These are phyloP conservation scores for Epizoanthus ramosus DNA, from an alignment of 92 coral and sea anemone genomes.

Conservation along the genomic window DNA sequence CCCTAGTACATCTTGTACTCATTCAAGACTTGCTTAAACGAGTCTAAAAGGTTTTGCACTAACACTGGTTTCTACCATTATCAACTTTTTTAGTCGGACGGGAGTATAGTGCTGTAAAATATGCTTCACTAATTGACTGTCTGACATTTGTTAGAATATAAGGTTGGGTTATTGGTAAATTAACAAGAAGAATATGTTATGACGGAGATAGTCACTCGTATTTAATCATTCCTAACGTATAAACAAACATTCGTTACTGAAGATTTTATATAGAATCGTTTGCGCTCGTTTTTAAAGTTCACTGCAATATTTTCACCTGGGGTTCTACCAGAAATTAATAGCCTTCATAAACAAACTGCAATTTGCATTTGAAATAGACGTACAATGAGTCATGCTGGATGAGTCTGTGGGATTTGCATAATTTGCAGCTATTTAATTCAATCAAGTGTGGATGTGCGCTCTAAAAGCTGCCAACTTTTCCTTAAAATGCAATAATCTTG, in stretches of 20 bases:
- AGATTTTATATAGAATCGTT: neutral
- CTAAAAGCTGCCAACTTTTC: too few relatives aligned
- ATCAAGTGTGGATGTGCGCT: too few relatives aligned
- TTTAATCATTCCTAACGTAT: too few relatives aligned
- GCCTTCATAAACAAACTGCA: neutral
- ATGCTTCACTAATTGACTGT: neutral
- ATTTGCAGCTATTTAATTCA: too few relatives aligned
- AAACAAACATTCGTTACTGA: too few relatives aligned
- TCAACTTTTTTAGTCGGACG: neutral
- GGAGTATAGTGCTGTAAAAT: too few relatives aligned
- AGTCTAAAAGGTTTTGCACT: neutral
- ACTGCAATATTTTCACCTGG: slow-evolving; percentile 5
- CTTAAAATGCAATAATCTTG: too few relatives aligned
- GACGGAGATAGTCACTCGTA: neutral
- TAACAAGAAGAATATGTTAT: neutral
- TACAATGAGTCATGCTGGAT: neutral
- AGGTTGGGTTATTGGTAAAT: neutral
- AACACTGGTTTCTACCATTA: neutral
- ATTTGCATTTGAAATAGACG: slow-evolving; percentile 4
- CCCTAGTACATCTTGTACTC: neutral
- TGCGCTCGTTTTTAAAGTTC: too few relatives aligned
- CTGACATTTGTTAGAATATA: neutral
- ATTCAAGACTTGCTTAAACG: neutral
- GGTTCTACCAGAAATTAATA: neutral
- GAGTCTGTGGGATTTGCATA: too few relatives aligned